Conservation (phyloP, 2,888 invertebrate genomes). For the Papilio protenor region DNA sequence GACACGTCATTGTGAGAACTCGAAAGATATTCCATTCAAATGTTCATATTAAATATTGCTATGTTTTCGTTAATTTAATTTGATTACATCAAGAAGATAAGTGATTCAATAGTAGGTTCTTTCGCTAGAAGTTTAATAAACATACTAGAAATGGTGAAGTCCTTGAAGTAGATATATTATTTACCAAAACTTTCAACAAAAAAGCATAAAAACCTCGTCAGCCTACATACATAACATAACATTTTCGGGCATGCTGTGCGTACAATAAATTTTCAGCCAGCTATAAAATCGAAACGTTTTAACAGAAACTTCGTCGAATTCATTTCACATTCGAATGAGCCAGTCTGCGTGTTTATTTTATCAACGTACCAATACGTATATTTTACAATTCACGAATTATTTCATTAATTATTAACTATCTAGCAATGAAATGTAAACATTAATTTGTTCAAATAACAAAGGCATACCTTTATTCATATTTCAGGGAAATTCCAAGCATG, state of each 20-base stretch:
- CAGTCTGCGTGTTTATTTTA: constrained; percentile 39
- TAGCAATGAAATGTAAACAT: not conserved
- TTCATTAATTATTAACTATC: constrained; percentile 19
- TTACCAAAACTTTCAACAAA: not conserved
- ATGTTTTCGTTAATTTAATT: not conserved
- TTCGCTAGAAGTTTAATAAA: too few relatives aligned
- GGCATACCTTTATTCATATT: not conserved
- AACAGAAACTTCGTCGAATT: constrained; percentile 41
- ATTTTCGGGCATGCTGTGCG: constrained; percentile 24
- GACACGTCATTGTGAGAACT: constrained; percentile 36
- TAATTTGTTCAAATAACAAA: not conserved
- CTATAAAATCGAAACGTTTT: constrained; percentile 40
- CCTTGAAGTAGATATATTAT: not conserved
- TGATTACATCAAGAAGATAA: not conserved
- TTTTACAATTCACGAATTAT: constrained; percentile 22
- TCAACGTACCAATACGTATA: constrained; percentile 36
- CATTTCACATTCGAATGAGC: constrained; percentile 41
- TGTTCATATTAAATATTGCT: not conserved
- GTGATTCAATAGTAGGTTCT: not conserved
- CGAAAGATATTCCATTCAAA: not conserved
- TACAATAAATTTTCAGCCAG: constrained; percentile 36
- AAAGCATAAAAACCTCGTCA: not conserved
- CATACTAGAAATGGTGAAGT: too few relatives aligned
- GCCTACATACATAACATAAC: not conserved
- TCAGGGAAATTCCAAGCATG: not conserved